Percentiles rank a stretch among this genome's conserved stretches.
Evolutionary conservation across 1,140 invertebrate species (phyloP).

Genomic region (Drosophila tristis): DNA sequence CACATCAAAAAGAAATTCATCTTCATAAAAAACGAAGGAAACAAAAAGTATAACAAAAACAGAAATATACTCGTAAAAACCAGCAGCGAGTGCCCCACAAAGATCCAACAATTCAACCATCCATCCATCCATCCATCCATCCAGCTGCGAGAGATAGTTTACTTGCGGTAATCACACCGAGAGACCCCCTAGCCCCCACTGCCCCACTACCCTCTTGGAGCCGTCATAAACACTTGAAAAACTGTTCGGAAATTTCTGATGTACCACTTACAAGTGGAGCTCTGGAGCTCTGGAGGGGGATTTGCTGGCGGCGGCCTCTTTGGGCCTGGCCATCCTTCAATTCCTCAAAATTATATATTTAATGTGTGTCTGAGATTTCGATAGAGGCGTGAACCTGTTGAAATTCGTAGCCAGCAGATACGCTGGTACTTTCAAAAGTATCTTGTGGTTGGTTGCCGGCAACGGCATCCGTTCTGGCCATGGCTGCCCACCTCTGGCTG

Average conservation of each 20-base stretch:
- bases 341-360: slow-evolving; percentile 67
- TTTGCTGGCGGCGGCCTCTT: slow-evolving; percentile 38
- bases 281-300: slow-evolving; percentile 16
- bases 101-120: slow-evolving; percentile 6
- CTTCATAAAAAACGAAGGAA: slow-evolving; percentile 62
- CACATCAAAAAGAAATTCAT: slow-evolving; percentile 79
- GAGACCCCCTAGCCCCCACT: neutral
- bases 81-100: slow-evolving; percentile 41
- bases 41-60: slow-evolving; percentile 23
- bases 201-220: neutral
- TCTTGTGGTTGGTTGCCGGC: slow-evolving; percentile 16
- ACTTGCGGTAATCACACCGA: slow-evolving; percentile 69
- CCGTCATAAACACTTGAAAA: slow-evolving; percentile 73
- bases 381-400: slow-evolving; percentile 78
- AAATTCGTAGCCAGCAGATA: slow-evolving; percentile 45
- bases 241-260: slow-evolving; percentile 71
- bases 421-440: slow-evolving; percentile 37
- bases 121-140: slow-evolving; percentile 10
- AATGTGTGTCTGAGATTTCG: slow-evolving; percentile 65
- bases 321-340: neutral
- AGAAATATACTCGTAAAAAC: slow-evolving; percentile 28
- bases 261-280: slow-evolving; percentile 68
- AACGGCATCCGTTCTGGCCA: slow-evolving; percentile 37
- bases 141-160: slow-evolving; percentile 72
- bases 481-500: slow-evolving; percentile 12